Base-by-base conservation (phyloP, 30 jellyfish, hydroid and myxozoan species). In the Cassiopea andromeda region DNA sequence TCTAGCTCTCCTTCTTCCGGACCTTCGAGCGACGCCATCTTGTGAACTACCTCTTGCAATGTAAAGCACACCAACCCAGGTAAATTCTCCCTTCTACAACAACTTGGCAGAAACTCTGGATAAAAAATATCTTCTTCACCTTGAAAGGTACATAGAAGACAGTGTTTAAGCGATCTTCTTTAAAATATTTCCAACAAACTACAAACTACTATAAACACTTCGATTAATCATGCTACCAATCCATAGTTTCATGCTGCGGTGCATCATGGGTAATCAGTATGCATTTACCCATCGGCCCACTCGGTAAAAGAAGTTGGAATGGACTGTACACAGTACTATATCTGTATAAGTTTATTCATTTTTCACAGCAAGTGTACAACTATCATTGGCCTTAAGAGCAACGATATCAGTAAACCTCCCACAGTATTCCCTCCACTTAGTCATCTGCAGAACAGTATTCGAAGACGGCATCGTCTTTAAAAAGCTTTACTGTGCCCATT, bases 1-100 rank as follows among this genome's bases (percentile, higher is more conserved):
- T 87, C 94, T 48, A 87, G 72, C 18, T 87, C 94, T 77, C 94
- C 94, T 87, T 87, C 94, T 87, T 87, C 94, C 49, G 94, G 94
- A 60, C 85, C 94, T 78, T 87, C 94, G 46, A 49, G 69, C 5
- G 94, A 68, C 89, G 91, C 91, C 91, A 83, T 83, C 77, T 82
- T 77, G 73, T 43, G 3, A 12, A 7, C 49, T n/a, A 70, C 19
- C 27, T 70, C 49, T 5, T 27, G 79, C 79, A 4, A 7, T 8
- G 49, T 7, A 54, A 18, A 18, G 4, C 13, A 70, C 17, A 19
- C 10, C 15, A 70, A 18, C n/a, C 79, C 79, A 70, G 54, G 27
- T 10, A 19, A 70, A 43, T 54, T 70, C 54, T 1, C 50, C 54
- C 38, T 70, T 70, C 79, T 70, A 19, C 49, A 50, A 70, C 1